phyloP scores from a whole-genome alignment of 2,113 vertebrate genomes.

The Columbina picui region DNA sequence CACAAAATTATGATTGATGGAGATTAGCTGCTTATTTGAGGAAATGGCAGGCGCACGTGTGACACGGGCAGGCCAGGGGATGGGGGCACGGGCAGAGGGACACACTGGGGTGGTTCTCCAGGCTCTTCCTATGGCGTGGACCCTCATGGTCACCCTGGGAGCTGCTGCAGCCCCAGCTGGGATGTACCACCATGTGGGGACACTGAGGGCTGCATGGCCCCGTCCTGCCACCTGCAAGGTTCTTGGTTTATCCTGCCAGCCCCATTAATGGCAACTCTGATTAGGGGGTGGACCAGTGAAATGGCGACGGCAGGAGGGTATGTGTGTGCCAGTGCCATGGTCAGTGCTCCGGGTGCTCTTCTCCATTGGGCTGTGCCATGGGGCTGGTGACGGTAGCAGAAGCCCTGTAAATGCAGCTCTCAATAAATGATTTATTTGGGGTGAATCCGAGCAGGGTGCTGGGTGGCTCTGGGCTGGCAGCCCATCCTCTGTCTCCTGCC shows the following conservation, averaged over 20 bases:
- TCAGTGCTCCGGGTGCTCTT: rapidly evolving
- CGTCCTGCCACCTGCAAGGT: rapidly evolving
- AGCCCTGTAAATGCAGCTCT: background rate
- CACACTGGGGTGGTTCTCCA: rapidly evolving
- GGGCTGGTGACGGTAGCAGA: background rate
- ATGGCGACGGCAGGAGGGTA: rapidly evolving
- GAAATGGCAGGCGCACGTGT: slow-evolving; percentile 25
- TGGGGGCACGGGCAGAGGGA: background rate
- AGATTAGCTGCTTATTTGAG: slow-evolving; percentile 53
- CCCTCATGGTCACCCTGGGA: rapidly evolving
- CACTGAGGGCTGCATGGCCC: rapidly evolving
- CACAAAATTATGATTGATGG: slow-evolving; percentile 58
- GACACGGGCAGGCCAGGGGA: background rate
- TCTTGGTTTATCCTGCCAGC: background rate
- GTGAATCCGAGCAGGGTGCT: background rate
- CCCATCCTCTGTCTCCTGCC: background rate
- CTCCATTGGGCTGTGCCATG: rapidly evolving
- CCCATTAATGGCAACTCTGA: background rate
- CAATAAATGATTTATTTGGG: background rate
- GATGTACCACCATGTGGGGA: rapidly evolving
- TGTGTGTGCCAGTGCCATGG: rapidly evolving
- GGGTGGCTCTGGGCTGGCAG: background rate
- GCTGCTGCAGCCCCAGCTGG: background rate
- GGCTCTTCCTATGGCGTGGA: rapidly evolving
- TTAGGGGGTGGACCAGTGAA: background rate